A percentile compares a stretch with the other conserved stretches of the same genome.
Evolutionary conservation across 1,140 invertebrate genomes (phyloP).

Genomic region (Mercenaria mercenaria): DNA sequence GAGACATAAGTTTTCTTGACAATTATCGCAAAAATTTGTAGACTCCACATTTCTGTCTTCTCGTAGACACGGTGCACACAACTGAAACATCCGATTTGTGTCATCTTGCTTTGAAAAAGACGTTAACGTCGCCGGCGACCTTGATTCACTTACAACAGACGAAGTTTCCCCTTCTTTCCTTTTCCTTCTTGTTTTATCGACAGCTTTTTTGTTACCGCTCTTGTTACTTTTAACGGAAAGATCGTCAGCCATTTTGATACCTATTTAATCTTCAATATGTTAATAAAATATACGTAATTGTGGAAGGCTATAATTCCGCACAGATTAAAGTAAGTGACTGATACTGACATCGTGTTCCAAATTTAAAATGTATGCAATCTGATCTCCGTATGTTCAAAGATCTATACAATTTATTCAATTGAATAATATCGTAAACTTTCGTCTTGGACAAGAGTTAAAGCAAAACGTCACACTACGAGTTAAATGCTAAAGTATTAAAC

Average conservation of each 20-base stretch:
- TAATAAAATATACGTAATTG: no score
- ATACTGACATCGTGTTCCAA: no score
- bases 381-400: no score
- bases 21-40: slow-evolving; percentile 20
- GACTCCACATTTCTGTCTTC: slow-evolving; percentile 18
- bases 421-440: no score
- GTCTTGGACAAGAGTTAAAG: no score
- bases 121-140: not conserved
- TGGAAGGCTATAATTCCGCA: no score
- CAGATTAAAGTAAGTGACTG: no score
- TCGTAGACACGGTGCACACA: slow-evolving; percentile 18
- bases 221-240: not conserved
- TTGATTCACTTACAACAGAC: not conserved
- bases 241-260: not conserved
- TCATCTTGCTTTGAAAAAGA: not conserved
- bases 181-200: not conserved
- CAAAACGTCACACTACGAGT: no score
- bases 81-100: not conserved
- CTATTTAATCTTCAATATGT: not conserved
- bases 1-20: slow-evolving; percentile 20
- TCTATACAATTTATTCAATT: no score
- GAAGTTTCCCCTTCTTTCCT: not conserved
- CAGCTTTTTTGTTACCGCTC: not conserved
- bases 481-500: no score
- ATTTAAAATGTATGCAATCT: no score